Conservation (phyloP, 2,797 vertebrate genomes). For the Sebastes umbrosus region DNA sequence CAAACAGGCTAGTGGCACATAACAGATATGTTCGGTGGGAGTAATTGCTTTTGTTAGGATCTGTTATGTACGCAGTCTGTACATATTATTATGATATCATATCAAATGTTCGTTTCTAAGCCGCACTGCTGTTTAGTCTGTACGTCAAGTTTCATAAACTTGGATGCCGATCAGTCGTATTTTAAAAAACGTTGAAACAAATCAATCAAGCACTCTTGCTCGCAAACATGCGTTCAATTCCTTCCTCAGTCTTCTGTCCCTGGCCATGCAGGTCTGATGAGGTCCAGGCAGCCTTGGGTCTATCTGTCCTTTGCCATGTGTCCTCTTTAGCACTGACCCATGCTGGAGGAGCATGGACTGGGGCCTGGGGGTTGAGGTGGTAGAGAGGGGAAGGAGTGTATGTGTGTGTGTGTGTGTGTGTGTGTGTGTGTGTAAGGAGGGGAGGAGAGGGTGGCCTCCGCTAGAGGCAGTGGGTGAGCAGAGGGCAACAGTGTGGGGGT, state of each 20-base stretch:
- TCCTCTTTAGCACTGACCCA: conserved; percentile 79
- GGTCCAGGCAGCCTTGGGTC: conserved; percentile 68
- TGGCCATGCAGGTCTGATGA: conserved; percentile 45
- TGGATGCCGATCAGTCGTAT: not conserved
- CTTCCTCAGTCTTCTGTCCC: not conserved
- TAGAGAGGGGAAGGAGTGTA: conserved; percentile 27
- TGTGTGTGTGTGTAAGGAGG: not conserved
- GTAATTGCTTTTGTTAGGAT: conserved; percentile 47
- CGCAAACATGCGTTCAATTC: not conserved
- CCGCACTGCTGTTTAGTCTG: not conserved
- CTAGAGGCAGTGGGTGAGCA: conserved; percentile 65
- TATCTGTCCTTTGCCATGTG: conserved; percentile 76
- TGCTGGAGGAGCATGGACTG: conserved; percentile 64
- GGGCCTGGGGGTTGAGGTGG: conserved; percentile 57
- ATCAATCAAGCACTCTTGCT: not conserved
- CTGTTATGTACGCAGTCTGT: not conserved
- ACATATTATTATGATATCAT: no score
- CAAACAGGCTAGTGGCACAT: conserved; percentile 49
- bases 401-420: conserved; percentile 28
- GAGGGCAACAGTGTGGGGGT: conserved; percentile 71
- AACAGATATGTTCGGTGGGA: conserved; percentile 53
- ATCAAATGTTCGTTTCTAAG: not conserved
- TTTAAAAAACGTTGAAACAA: not conserved
- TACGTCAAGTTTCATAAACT: not conserved
- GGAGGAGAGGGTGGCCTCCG: conserved; percentile 39